Evolutionary conservation across 2,797 vertebrate genomes (phyloP).

Genomic region (Spea hammondii): DNA sequence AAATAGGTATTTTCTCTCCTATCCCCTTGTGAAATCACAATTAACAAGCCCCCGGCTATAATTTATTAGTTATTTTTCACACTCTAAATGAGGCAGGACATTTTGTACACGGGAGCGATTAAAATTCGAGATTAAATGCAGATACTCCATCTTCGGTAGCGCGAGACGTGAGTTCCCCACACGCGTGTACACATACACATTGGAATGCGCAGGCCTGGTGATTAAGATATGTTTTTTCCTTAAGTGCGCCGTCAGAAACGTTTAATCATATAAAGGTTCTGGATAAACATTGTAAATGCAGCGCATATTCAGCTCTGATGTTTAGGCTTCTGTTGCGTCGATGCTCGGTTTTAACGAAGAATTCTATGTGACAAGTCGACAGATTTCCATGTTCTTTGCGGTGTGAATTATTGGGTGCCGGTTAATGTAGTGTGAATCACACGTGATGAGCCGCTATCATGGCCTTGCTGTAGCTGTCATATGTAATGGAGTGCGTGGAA

Average conservation of each 20-base stretch:
- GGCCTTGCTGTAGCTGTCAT: too few relatives aligned
- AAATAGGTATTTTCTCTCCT: not conserved
- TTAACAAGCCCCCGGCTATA: slow-evolving; percentile 21
- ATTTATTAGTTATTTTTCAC: slow-evolving; percentile 37
- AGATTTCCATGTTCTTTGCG: not conserved
- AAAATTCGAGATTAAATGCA: slow-evolving; percentile 22
- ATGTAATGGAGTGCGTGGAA: too few relatives aligned
- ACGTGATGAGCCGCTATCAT: not conserved
- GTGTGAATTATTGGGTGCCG: not conserved
- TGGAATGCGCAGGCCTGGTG: not conserved
- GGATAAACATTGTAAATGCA: slow-evolving; percentile 27
- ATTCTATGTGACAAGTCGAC: not conserved
- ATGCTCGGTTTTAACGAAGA: slow-evolving; percentile 1
- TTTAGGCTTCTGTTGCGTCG: not conserved
- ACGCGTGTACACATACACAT: not conserved
- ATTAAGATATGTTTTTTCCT: slow-evolving; percentile 6
- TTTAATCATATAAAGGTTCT: slow-evolving; percentile 28
- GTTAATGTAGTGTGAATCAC: not conserved
- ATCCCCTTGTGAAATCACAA: slow-evolving; percentile 4
- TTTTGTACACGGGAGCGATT: not conserved
- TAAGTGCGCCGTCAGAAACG: slow-evolving; percentile 11
- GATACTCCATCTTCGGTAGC: slow-evolving; percentile 14
- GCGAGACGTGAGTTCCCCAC: not conserved
- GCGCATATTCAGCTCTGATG: not conserved
- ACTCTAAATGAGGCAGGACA: slow-evolving; percentile 32